Evolutionary conservation across 2,888 invertebrate species (phyloP), one percentile per base, ranked within the genome.

Genomic region (Cataglyphis rosenhaueri): DNA sequence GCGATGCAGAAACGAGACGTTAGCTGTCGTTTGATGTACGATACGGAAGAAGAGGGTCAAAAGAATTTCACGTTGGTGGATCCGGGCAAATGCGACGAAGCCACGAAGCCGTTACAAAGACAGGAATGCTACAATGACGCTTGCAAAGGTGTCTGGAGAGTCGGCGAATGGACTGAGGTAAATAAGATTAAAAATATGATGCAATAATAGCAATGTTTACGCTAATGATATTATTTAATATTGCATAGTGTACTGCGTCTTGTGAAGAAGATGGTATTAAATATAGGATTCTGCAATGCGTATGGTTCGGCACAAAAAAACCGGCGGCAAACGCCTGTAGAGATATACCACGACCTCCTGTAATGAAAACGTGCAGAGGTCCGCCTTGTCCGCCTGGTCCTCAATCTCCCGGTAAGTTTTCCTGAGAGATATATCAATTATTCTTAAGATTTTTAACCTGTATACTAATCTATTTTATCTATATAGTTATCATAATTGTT

Each of bases 121-220:
- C 97, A 97, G 92, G 97, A 98, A 92, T 99, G 99, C 92, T 96
- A 96, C 92, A 97, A 97, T 92, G 96, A 97, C 87, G 96, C 96
- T n/a, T 99, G 99, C 95, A 97, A 96, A 91, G 97, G 98, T 0
- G 96, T 97, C 73, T 99, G 99, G 99, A 96, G 97, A 84, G 97
- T 97, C 5, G 98, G 98, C 10, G 96, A 97, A 82, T 99, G 99
- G 99, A 98, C 98, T 59, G 97, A 98, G 96, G 99, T 99, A 95
- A 44, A 52, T 62, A 1, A 21, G 15, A 81, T 41, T 38, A 55
- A 3, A 75, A 52, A 61, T 38, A 29, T 15, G 3, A 71, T 25
- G 5, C 12, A 25, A 9, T 32, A 29, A 44, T 18, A 2, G 9
- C 18, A 10, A 25, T 10, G 8, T 3, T 38, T 29, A 35, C 8